Evolutionary conservation across 2,113 vertebrate species (phyloP), one percentile per base, ranked within the genome.

Genomic region (Orientallactaga bullata): DNA sequence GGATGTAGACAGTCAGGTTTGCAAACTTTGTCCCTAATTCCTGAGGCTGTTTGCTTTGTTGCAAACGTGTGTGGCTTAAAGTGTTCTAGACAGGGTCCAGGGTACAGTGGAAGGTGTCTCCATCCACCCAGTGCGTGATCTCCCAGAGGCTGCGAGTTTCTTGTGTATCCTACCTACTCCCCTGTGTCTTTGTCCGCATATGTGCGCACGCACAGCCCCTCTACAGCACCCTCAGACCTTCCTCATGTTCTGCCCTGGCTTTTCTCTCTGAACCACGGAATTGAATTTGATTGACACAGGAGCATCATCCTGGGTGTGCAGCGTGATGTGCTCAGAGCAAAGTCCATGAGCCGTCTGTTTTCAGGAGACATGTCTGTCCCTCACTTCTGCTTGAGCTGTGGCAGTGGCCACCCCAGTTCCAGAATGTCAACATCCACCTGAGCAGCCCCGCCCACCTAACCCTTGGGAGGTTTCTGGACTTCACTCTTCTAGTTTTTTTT

Each of bases 301-400:
- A 13, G 51, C 72, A 12, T 5, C 24, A 2, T 58, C 0, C 24
- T 65, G 20, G 20, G 12, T 24, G 11, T n/a, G 17, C 30, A 42
- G 72, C 20, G 39, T 3, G 7, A 9, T 21, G 73, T 55, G 74
- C 30, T 65, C 13, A 30, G 88, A 39, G 23, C 28, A 17, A 23
- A 8, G 28, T 32, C 76, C 28, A 24, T 2, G 5, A 0, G 13
- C 21, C 1, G 51, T 72, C 42, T 60, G 15, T 16, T 5, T 6
- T 26, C 37, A 11, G 0, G 0, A 5, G 0, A 12, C 65, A 17
- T 10, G 3, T 81, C 61, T 17, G 1, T 7, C 5, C 20, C 47
- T 72, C 26, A 16, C 24, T 7, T 35, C 0, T 12, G 2, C 11
- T 23, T 2, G 2, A 0, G 66, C 69, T 69, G 69, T 5, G 17